Evolutionary conservation across 2,888 invertebrate genomes (phyloP), one percentile per base, ranked within the genome.

Genomic region (Apodemia mormo): DNA sequence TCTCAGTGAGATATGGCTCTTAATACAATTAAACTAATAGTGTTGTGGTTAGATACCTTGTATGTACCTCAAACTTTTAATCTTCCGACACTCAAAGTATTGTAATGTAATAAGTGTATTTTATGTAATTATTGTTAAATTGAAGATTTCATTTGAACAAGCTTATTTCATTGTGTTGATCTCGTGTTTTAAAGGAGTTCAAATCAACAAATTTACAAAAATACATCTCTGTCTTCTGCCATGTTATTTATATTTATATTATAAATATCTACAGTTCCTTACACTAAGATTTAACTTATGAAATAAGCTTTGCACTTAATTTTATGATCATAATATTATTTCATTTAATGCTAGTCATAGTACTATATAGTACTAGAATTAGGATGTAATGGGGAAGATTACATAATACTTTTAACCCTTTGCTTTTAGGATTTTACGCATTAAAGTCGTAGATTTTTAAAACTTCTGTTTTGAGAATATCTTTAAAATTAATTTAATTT

Each of bases 261-360:
- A 40, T 40, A 56, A 29, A 29, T 56, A 56, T 29, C 29, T 56
- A 29, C 29, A 58, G 5, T 30, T 22, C 12, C 30, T 29, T 58
- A n/a, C 33, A 61, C 33, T 1, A 58, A 61, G 29, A 29, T 56
- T 10, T n/a, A 33, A 33, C 29, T 14, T 33, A 6, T 61, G 30
- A 61, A 61, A 30, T 61, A 61, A 61, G 61, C 61, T 61, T 12
- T 33, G 30, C 61, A 33, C 12, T 70, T 73, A 64, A 74, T 66
- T 65, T 49, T 68, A 71, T 65, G 14, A 69, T 67, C 70, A 74
- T 71, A 76, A 49, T 49, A 49, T 79, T 80, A 78, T 78, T 82
- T 76, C 74, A 77, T 79, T 79, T 81, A 85, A 84, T 84, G 87
- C 90, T 92, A 92, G 91, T 91, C 91, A 91, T 86, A 87, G 86